These are phyloP conservation scores for Auanema freiburgensis DNA, from an alignment of 2,888 invertebrate genomes.

Conservation along the genomic window DNA sequence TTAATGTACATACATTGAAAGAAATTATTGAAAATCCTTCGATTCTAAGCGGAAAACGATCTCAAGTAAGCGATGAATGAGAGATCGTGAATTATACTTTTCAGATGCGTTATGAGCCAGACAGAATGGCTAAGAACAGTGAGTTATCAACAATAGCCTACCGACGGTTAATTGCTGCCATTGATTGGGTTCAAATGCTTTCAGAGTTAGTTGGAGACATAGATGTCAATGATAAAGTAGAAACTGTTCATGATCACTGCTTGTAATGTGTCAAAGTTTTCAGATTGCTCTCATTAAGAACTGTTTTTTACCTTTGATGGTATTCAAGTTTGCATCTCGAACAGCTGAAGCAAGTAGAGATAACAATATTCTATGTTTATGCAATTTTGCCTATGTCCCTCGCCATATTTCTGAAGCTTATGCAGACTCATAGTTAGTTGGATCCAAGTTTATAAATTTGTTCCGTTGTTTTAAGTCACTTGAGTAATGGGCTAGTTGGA, in stretches of 20 bases:
- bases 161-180: conserved; percentile 57
- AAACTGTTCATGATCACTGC: neutral
- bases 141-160: conserved; percentile 58
- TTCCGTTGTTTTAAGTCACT: conserved; percentile 50
- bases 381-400: conserved; percentile 61
- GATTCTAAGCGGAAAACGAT: conserved; percentile 53
- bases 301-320: conserved; percentile 49
- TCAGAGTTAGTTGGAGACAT: conserved; percentile 51
- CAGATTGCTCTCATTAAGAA: conserved; percentile 51
- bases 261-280: conserved; percentile 2
- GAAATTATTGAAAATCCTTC: conserved; percentile 54
- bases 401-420: conserved; percentile 57
- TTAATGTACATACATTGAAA: conserved; percentile 49
- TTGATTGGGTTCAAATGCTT: conserved; percentile 59
- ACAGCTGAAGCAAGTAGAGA: conserved; percentile 52
- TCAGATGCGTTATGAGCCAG: conserved; percentile 59
- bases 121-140: conserved; percentile 58
- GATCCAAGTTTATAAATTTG: too few species aligned
- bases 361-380: conserved; percentile 53
- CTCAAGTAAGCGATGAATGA: conserved; percentile 39
- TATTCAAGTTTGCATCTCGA: conserved; percentile 54
- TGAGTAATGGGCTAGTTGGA: conserved; percentile 58
- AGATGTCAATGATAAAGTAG: conserved; percentile 49
- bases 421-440: conserved; percentile 54
- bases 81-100: neutral